A percentile compares a stretch with the other conserved stretches of the same genome.
These are phyloP conservation scores for Seira sanloemensis DNA, from an alignment of 2,888 invertebrate species.

Conservation along the genomic window DNA sequence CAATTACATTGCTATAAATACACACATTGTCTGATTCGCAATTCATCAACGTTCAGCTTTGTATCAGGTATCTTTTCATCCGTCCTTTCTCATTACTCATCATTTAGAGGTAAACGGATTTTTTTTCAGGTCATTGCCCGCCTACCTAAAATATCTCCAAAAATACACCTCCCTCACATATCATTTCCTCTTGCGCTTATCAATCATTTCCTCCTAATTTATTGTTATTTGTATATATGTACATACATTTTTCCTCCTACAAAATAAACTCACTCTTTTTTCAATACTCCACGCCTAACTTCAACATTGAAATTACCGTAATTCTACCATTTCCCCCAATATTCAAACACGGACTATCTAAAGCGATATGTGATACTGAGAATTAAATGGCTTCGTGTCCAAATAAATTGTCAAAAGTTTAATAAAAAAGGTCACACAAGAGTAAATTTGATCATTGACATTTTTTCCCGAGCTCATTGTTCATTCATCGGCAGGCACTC, in stretches of 20 bases:
- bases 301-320: no score
- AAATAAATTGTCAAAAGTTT: not conserved
- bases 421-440: not conserved
- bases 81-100: not conserved
- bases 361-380: no score
- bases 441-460: not conserved
- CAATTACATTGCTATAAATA: constrained; percentile 23
- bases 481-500: not conserved
- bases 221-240: not conserved
- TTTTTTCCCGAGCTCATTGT: constrained; percentile 15
- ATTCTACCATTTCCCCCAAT: no score
- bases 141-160: constrained; percentile 29
- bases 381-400: no score
- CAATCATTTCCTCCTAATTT: not conserved
- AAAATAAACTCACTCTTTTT: not conserved
- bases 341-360: no score
- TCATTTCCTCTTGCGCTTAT: not conserved
- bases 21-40: constrained; percentile 1
- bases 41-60: not conserved
- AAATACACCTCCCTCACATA: constrained; percentile 17
- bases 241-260: no score
- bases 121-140: constrained; percentile 48
- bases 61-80: not conserved
- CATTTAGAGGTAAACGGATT: not conserved
- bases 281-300: not conserved